Conservation (phyloP, 2,797 vertebrate genomes). For the Argya squamiceps region DNA sequence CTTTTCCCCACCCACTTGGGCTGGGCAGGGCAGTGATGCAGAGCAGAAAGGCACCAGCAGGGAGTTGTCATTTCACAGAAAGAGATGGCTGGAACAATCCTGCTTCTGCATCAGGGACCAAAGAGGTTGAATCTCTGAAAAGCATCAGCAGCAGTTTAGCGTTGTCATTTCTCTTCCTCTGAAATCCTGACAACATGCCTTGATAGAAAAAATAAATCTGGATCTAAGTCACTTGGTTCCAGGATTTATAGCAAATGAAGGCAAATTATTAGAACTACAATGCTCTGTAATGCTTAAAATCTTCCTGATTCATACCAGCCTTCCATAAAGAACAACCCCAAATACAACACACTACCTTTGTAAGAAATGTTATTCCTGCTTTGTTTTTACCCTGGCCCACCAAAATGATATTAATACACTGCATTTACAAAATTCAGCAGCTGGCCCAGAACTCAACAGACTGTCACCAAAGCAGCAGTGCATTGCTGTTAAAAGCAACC, state of each 20-base stretch:
- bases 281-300: not conserved
- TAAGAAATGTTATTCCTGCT: not conserved
- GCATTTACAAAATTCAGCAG: not conserved
- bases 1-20: not conserved
- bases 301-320: fast-evolving
- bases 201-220: not conserved
- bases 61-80: not conserved
- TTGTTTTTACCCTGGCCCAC: not conserved
- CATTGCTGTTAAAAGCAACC: not conserved
- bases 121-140: not conserved
- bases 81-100: not conserved
- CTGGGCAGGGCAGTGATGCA: not conserved
- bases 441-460: not conserved
- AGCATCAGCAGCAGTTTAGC: not conserved
- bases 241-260: not conserved
- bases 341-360: not conserved
- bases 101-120: not conserved
- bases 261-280: not conserved
- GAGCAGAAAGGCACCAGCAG: not conserved
- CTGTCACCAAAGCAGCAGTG: not conserved
- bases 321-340: not conserved
- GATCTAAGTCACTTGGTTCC: not conserved
- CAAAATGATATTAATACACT: not conserved
- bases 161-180: not conserved
- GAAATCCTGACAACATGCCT: not conserved